A percentile compares a stretch with the other conserved stretches of the same genome.
Conservation (phyloP, 2,797 vertebrate species). For the Acanthurus tractus region DNA sequence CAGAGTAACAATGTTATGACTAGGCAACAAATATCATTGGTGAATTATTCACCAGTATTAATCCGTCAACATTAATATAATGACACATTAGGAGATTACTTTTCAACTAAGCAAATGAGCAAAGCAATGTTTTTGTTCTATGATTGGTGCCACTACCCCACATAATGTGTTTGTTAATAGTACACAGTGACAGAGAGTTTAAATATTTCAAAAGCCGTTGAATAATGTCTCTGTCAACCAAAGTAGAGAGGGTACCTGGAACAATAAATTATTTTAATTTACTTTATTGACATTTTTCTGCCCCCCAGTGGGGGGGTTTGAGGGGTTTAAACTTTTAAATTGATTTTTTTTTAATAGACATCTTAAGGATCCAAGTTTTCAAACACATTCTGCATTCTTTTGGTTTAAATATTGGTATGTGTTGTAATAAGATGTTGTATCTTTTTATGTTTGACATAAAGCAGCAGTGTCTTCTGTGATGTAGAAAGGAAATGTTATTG, state of each 20-base stretch:
- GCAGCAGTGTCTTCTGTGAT: background rate
- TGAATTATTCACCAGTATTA: slow-evolving; percentile 4
- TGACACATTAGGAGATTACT: slow-evolving; percentile 13
- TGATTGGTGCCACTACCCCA: background rate
- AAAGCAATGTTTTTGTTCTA: background rate
- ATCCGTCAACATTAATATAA: slow-evolving; percentile 3
- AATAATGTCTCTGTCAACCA: background rate
- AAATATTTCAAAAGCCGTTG: background rate
- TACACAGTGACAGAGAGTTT: background rate
- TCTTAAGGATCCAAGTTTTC: no score
- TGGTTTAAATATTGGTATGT: no score
- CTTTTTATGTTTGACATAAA: background rate
- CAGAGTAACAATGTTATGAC: slow-evolving; percentile 5
- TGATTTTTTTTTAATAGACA: no score
- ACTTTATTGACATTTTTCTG: background rate
- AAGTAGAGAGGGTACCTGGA: background rate
- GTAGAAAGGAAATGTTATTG: background rate
- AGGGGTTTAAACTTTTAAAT: no score
- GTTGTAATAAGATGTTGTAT: background rate
- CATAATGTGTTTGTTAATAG: background rate
- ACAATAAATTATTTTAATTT: background rate
- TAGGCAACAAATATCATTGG: background rate
- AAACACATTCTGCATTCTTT: no score
- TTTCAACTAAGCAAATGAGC: slow-evolving; percentile 8
- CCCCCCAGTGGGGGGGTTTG: no score